phyloP scores from a whole-genome alignment of 2,797 vertebrate genomes.

The Melanotaenia boesemani region DNA sequence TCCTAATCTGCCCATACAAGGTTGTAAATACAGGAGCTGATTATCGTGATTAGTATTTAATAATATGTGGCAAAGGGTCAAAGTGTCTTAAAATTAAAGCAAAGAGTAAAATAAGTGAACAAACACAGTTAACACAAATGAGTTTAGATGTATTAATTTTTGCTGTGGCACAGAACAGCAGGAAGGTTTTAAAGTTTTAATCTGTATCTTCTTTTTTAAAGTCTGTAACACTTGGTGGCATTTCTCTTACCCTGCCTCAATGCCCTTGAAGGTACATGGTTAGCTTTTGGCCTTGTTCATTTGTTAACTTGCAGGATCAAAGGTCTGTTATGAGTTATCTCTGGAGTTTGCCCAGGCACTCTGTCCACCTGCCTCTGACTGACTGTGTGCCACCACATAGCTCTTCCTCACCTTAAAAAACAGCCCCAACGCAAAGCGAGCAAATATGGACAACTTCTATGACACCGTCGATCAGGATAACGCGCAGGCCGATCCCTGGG shows the following conservation, averaged over 20 bases:
- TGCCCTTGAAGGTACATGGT: conserved; percentile 43
- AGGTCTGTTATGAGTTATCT: conserved; percentile 73
- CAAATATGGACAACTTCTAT: conserved; percentile 67
- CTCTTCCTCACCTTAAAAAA: conserved; percentile 5
- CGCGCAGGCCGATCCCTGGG: conserved; percentile 14
- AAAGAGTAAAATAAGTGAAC: background rate
- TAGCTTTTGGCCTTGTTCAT: conserved; percentile 33
- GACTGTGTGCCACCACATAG: conserved; percentile 28
- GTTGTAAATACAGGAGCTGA: background rate
- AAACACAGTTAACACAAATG: background rate
- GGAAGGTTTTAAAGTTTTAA: background rate
- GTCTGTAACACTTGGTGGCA: background rate
- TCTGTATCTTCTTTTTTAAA: background rate
- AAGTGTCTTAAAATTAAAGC: background rate
- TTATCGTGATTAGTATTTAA: no score
- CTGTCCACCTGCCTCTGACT: conserved; percentile 52
- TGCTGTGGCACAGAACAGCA: background rate
- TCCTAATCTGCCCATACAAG: background rate
- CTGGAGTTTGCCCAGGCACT: conserved; percentile 62
- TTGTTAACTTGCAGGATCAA: conserved; percentile 73
- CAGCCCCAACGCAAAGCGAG: background rate
- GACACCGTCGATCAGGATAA: conserved; percentile 35
- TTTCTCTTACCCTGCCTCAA: background rate
- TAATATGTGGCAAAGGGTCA: no score
- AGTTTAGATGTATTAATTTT: background rate